Evolutionary conservation across 1,140 invertebrate species (phyloP).

Genomic region (Drosophila takahashii): DNA sequence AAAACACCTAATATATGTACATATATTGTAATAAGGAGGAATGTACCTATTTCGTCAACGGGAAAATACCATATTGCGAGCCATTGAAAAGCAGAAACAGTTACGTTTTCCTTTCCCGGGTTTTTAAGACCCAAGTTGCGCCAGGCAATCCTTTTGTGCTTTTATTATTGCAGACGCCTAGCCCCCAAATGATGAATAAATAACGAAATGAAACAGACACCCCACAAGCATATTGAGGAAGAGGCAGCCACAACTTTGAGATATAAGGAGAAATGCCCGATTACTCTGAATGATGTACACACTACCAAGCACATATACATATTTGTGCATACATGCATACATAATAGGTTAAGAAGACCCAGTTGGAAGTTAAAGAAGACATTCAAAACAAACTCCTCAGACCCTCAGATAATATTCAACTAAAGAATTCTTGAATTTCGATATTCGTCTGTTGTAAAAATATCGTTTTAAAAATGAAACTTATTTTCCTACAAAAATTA

Average conservation of each 20-base stretch:
- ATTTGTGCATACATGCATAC: neutral
- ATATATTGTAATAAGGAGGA: neutral
- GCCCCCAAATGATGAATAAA: slow-evolving; percentile 11
- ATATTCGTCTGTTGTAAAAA: too few relatives aligned
- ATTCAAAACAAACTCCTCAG: neutral
- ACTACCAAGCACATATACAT: neutral
- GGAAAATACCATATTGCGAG: neutral
- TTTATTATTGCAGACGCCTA: slow-evolving; percentile 27
- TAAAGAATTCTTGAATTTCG: too few relatives aligned
- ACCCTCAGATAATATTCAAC: too few relatives aligned
- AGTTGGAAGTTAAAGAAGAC: neutral
- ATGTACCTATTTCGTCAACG: neutral
- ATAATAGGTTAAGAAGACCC: neutral
- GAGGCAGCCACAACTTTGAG: neutral
- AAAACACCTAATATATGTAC: neutral
- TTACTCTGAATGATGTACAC: neutral
- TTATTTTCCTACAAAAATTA: too few relatives aligned
- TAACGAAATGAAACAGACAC: slow-evolving; percentile 15
- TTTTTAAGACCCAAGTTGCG: slow-evolving; percentile 34
- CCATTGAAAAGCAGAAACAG: slow-evolving; percentile 1
- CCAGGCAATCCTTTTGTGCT: slow-evolving; percentile 17
- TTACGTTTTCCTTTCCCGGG: slow-evolving; percentile 1
- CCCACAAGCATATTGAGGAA: neutral
- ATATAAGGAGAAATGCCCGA: neutral
- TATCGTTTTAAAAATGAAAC: too few relatives aligned